Percentiles rank a stretch among this genome's conserved stretches.
Evolutionary conservation across 2,113 vertebrate genomes (phyloP).

Genomic region (Semnornis frantzii): DNA sequence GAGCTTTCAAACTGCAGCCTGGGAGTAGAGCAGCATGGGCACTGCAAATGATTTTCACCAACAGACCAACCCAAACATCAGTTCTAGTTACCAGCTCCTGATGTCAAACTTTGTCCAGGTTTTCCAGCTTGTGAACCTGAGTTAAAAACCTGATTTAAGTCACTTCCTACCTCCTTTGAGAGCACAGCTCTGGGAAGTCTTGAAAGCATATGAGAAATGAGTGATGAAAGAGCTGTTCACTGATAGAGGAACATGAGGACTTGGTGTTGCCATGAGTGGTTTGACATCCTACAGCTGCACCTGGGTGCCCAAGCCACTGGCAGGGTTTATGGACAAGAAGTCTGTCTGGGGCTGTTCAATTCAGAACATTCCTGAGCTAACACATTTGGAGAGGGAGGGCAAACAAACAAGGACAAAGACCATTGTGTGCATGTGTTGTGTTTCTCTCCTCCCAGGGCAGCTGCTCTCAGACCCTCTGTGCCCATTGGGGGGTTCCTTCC

Average conservation of each 20-base stretch:
- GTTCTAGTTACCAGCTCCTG: no score
- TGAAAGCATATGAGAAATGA: neutral
- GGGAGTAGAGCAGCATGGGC: no score
- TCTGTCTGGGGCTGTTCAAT: neutral
- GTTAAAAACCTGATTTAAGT: no score
- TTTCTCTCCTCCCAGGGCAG: neutral
- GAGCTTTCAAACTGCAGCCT: no score
- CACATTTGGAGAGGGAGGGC: neutral
- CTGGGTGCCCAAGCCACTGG: neutral
- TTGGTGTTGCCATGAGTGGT: fast-evolving
- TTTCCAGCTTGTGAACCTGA: no score
- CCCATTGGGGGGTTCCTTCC: neutral
- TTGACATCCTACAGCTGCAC: neutral
- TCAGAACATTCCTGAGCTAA: neutral
- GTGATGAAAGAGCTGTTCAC: neutral
- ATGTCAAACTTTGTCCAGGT: no score
- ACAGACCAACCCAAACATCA: no score
- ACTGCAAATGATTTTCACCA: no score
- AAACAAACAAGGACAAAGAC: neutral
- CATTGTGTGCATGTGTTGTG: neutral
- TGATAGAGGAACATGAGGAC: fast-evolving
- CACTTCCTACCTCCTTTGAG: neutral
- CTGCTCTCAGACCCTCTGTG: neutral
- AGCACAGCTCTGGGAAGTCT: neutral
- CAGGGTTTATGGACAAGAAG: neutral